Evolutionary conservation across 2,888 invertebrate species (phyloP), one percentile per base, ranked within the genome.

Genomic region (Drosophila rellima): DNA sequence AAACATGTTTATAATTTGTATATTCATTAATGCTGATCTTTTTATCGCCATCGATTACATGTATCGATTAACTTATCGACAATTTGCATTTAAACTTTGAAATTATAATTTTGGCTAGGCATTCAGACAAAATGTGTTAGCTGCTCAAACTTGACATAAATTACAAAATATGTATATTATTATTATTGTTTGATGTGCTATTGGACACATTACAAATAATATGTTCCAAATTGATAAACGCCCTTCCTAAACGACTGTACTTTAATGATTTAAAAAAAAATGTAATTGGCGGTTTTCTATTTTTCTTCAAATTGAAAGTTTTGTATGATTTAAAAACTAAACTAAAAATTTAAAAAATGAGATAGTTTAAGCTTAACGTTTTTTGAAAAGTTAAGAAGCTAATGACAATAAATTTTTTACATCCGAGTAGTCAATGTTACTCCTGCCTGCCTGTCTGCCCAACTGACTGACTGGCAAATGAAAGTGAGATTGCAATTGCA

Each of bases 401-500:
- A 26, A 26, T 26, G 26, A 7, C 26, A 7, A 7, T 7, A 26
- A 7, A 7, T 26, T 26, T 6, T 13, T 33, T 13, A 13, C 33
- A n/a, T 33, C 0, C 26, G 26, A 26, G 26, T 26, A 7, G 13
- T n/a, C 13, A 13, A 77, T 67, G 63, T 77, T 63, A 56, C 61
- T 69, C 3, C 44, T 18, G 29, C 18, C 18, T 15, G 20, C 0
- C 39, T 29, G 51, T 33, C 51, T 51, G 13, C 11, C 20, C 31
- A 40, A 13, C 29, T 42, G 40, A 1, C 51, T 52, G 61, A 60
- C 66, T 59, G 80, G 67, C 66, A 57, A 66, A 74, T 72, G 80
- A 83, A 81, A 80, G 80, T 80, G 78, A 78, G 80, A 70, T 70
- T 80, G 80, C 77, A 69, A 68, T 74, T 70, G 31, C 62, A 68